Percentiles rank a stretch among this genome's conserved stretches.
phyloP scores from a whole-genome alignment of 1,140 invertebrate species.

The Drosophila prosaltans region DNA sequence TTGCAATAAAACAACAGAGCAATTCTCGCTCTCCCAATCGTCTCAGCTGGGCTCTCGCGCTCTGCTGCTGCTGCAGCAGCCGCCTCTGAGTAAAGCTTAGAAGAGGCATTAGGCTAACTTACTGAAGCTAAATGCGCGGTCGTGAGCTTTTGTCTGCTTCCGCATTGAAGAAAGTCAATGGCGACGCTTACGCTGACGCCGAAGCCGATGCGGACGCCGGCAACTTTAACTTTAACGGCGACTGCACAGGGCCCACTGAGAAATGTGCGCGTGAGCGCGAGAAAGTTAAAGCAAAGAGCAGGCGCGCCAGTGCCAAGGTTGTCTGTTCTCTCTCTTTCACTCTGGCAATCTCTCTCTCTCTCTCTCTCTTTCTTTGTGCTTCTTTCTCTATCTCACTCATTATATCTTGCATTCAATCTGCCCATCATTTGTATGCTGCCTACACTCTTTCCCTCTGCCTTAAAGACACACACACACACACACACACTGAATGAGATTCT shows the following conservation, averaged over 20 bases:
- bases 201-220: not conserved
- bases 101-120: slow-evolving; percentile 60
- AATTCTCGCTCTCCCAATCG: not conserved
- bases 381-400: not conserved
- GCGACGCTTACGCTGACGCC: slow-evolving; percentile 15
- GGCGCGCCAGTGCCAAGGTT: slow-evolving; percentile 61
- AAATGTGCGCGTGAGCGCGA: slow-evolving; percentile 57
- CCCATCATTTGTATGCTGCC: slow-evolving; percentile 23
- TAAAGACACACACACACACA: slow-evolving; percentile 17
- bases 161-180: slow-evolving; percentile 76
- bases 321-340: slow-evolving; percentile 51
- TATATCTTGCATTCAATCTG: slow-evolving; percentile 38
- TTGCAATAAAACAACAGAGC: slow-evolving; percentile 5
- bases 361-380: slow-evolving; percentile 16
- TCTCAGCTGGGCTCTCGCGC: slow-evolving; percentile 8
- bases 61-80: slow-evolving; percentile 27
- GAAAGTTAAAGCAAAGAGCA: slow-evolving; percentile 62
- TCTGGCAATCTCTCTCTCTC: slow-evolving; percentile 11
- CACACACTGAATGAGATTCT: slow-evolving; percentile 9
- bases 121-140: slow-evolving; percentile 40
- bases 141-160: slow-evolving; percentile 67
- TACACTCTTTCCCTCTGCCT: slow-evolving; percentile 19
- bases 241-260: slow-evolving; percentile 34
- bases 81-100: slow-evolving; percentile 48
- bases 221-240: slow-evolving; percentile 7